phyloP scores from a whole-genome alignment of 2,888 invertebrate species.

The Amphipyra tragopoginis region DNA sequence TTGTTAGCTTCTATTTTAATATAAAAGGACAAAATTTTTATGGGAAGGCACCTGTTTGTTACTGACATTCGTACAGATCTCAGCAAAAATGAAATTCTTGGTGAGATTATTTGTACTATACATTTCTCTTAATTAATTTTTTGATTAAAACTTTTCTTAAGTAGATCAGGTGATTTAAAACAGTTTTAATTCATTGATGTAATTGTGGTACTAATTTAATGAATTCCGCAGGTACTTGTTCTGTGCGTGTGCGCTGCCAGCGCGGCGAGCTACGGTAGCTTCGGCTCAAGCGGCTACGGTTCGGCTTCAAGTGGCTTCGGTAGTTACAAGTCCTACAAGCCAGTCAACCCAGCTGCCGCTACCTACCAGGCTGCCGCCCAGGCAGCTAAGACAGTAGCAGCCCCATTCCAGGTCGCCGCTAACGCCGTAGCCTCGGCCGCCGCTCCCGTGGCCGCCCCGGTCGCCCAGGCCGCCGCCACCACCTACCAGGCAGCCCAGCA shows the following conservation, averaged over 20 bases:
- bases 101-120: constrained; percentile 58
- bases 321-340: constrained; percentile 5
- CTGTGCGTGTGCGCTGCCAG: constrained; percentile 69
- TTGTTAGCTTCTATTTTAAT: constrained; percentile 59
- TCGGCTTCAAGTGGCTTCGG: background rate
- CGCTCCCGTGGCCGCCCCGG: constrained; percentile 12
- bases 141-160: background rate
- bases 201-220: background rate
- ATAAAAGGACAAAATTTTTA: constrained; percentile 65
- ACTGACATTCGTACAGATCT: constrained; percentile 65
- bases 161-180: background rate
- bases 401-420: constrained; percentile 19
- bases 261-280: constrained; percentile 58
- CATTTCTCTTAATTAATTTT: background rate
- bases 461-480: constrained; percentile 5
- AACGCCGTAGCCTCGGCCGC: background rate
- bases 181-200: background rate
- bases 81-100: constrained; percentile 74
- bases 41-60: constrained; percentile 65
- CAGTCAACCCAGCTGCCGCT: background rate
- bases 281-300: background rate
- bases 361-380: background rate
- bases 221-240: constrained; percentile 63
- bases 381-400: background rate
- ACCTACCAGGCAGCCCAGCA: constrained; percentile 21